phyloP scores from a whole-genome alignment of 1,140 invertebrate species.

The Muscidifurax raptorellus region DNA sequence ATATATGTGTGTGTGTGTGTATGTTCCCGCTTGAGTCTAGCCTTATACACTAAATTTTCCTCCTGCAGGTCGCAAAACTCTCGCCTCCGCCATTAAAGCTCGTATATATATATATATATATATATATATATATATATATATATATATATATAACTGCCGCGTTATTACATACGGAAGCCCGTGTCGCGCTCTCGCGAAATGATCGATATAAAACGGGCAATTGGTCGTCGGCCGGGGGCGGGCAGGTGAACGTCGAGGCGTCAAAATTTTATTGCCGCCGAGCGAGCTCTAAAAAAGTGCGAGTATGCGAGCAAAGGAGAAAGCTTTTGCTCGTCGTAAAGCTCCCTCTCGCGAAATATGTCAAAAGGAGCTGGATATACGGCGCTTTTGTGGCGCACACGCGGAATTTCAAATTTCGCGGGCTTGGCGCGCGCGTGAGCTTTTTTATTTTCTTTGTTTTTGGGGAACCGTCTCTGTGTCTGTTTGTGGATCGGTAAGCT shows the following conservation, averaged over 20 bases:
- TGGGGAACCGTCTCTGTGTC: too few species aligned
- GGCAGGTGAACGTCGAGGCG: neutral
- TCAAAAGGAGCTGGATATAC: neutral
- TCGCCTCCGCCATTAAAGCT: neutral
- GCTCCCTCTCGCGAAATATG: neutral
- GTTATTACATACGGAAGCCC: neutral
- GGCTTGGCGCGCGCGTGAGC: too few species aligned
- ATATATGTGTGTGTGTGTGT: too few species aligned
- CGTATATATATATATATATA: too few species aligned
- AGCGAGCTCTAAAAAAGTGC: neutral
- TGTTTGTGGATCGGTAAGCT: too few species aligned
- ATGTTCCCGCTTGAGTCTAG: too few species aligned
- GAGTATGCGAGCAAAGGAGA: neutral
- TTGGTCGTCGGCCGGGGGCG: neutral
- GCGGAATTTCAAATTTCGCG: neutral
- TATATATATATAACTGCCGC: too few species aligned
- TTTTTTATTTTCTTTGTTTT: too few species aligned
- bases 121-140: too few species aligned
- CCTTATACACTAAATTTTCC: neutral
- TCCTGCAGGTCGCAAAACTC: neutral
- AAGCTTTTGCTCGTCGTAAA: conserved; percentile 5
- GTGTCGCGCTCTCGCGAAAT: neutral
- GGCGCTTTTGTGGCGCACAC: neutral
- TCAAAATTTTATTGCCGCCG: conserved; percentile 21
- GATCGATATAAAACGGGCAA: neutral